A percentile compares a stretch with the other conserved stretches of the same genome.
These are phyloP conservation scores for Colius striatus DNA, from an alignment of 2,113 vertebrate species.

Conservation along the genomic window DNA sequence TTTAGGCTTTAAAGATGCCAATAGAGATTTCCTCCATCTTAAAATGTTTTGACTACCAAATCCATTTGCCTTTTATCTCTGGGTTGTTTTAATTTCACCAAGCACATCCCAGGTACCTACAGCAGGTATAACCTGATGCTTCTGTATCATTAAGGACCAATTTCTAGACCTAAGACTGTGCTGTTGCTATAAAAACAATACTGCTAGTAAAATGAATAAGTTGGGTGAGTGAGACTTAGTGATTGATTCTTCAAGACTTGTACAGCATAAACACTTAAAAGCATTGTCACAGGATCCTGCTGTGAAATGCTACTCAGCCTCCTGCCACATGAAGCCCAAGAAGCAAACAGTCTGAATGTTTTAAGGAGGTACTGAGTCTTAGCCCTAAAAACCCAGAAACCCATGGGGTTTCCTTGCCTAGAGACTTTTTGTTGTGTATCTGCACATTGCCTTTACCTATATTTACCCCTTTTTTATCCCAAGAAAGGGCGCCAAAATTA, in stretches of 20 bases:
- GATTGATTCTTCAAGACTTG: neutral
- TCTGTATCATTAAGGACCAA: neutral
- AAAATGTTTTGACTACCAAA: neutral
- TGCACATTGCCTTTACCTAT: neutral
- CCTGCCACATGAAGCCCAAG: neutral
- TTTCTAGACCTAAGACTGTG: neutral
- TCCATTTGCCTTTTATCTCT: neutral
- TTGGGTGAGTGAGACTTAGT: neutral
- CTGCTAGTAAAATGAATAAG: neutral
- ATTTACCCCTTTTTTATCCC: neutral
- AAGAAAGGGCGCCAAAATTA: neutral
- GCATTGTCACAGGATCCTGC: neutral
- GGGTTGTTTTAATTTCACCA: neutral
- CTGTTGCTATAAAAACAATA: neutral
- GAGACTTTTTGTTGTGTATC: neutral
- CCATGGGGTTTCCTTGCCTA: accelerated
- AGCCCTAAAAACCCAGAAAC: neutral
- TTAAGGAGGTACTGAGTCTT: neutral
- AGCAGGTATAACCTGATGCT: neutral
- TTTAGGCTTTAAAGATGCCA: neutral
- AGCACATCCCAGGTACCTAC: neutral
- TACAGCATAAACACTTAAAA: neutral
- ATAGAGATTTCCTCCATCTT: neutral
- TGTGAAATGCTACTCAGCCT: neutral
- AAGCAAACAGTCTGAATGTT: neutral